Percentiles rank a stretch among this genome's conserved stretches.
Evolutionary conservation across 2,888 invertebrate species (phyloP).

Genomic region (Gryllus longicercus): DNA sequence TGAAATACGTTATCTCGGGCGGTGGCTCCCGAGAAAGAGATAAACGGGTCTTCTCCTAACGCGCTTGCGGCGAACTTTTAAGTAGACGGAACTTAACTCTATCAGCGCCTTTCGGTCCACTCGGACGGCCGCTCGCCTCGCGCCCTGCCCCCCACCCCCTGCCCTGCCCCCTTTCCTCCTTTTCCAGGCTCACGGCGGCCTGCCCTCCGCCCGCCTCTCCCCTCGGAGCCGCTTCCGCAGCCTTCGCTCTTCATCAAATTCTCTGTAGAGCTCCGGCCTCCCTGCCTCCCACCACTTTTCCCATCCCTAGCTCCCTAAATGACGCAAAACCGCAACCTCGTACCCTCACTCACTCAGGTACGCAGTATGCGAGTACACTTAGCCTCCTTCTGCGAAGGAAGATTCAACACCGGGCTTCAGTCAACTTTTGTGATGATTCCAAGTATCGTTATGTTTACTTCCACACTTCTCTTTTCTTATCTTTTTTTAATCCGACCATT

Average conservation of each 20-base stretch:
- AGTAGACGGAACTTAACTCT: constrained; percentile 17
- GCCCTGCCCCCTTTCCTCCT: not conserved
- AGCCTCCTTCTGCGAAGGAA: too few species aligned
- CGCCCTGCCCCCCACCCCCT: not conserved
- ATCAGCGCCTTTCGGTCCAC: not conserved
- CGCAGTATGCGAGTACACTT: too few species aligned
- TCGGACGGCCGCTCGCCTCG: not conserved
- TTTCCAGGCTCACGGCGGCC: not conserved
- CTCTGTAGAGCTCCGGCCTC: not conserved
- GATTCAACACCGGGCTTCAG: too few species aligned
- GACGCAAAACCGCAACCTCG: too few species aligned
- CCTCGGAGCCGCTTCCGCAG: not conserved
- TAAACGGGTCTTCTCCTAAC: not conserved
- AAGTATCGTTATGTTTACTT: too few species aligned
- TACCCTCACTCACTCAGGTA: too few species aligned
- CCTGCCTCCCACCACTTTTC: too few species aligned
- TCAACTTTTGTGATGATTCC: too few species aligned
- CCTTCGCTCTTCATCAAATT: not conserved
- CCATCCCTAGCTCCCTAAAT: too few species aligned
- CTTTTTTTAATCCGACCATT: too few species aligned
- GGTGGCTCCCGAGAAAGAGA: not conserved
- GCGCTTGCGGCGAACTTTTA: not conserved
- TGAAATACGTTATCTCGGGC: constrained; percentile 3
- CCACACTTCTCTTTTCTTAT: too few species aligned
- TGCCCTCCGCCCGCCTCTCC: not conserved